Evolutionary conservation across 2,888 invertebrate genomes (phyloP).

Genomic region (Willowsia nigromaculata): DNA sequence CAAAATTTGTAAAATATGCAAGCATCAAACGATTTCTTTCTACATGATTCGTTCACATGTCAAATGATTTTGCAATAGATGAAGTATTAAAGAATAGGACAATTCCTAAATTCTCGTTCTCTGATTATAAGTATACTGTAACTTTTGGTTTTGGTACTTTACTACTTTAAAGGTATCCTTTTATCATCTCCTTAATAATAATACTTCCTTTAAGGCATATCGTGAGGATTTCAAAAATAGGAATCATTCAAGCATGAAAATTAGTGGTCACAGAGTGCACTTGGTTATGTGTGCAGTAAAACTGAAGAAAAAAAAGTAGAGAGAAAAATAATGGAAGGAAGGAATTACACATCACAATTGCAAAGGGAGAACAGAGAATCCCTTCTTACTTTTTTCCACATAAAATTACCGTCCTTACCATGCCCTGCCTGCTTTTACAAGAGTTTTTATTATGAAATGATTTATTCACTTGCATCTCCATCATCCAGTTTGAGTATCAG

Average conservation of each 20-base stretch:
- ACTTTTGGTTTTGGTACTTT: not conserved
- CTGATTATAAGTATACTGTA: not conserved
- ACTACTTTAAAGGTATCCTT: not conserved
- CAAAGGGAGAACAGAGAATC: not conserved
- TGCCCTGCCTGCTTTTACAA: not conserved
- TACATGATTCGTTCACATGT: no score
- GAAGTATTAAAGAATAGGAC: no score
- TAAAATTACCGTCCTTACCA: not conserved
- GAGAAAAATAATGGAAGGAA: not conserved
- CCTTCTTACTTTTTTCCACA: not conserved
- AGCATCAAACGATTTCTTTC: no score
- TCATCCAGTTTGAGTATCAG: not conserved
- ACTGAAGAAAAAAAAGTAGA: not conserved
- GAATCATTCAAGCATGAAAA: conserved; percentile 54
- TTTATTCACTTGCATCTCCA: conserved; percentile 33
- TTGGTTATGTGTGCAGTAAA: not conserved
- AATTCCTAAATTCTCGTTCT: no score
- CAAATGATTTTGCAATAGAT: no score
- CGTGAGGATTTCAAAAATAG: not conserved
- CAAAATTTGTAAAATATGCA: no score
- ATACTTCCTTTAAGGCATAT: not conserved
- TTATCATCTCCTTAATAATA: not conserved
- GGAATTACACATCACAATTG: not conserved
- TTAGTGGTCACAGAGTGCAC: conserved; percentile 51
- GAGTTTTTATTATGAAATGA: conserved; percentile 28